phyloP scores from a whole-genome alignment of 2,797 vertebrate species.

The Sebastes steindachneri region DNA sequence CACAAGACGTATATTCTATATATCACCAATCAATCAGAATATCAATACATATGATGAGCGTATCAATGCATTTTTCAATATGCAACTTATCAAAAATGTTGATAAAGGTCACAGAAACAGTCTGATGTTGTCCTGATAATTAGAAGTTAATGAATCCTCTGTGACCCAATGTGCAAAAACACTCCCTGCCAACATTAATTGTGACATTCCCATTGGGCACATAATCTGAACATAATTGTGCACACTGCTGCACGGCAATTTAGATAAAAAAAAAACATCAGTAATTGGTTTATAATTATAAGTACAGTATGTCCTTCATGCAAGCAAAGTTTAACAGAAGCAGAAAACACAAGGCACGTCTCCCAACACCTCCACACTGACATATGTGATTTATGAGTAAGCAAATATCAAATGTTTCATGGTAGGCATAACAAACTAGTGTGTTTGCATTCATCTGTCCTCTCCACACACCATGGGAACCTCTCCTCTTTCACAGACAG shows the following conservation, averaged over 20 bases:
- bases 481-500: conserved; percentile 31
- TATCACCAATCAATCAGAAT: not conserved
- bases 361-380: not conserved
- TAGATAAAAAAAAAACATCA: accelerated
- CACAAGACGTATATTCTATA: too few species aligned
- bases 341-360: not conserved
- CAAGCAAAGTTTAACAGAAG: not conserved
- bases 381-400: not conserved
- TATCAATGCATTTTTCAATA: not conserved
- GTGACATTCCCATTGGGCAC: not conserved
- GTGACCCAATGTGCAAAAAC: not conserved
- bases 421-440: not conserved
- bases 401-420: conserved; percentile 5
- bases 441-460: conserved; percentile 28
- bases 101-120: accelerated
- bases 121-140: not conserved
- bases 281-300: not conserved
- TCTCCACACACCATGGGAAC: not conserved
- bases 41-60: too few species aligned
- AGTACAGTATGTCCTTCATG: not conserved
- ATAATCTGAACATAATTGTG: not conserved
- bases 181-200: not conserved
- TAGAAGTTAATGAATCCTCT: not conserved
- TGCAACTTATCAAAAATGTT: not conserved
- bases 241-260: not conserved